Evolutionary conservation across 2,797 vertebrate genomes (phyloP), one percentile per base, ranked within the genome.

Genomic region (Acanthurus tractus): DNA sequence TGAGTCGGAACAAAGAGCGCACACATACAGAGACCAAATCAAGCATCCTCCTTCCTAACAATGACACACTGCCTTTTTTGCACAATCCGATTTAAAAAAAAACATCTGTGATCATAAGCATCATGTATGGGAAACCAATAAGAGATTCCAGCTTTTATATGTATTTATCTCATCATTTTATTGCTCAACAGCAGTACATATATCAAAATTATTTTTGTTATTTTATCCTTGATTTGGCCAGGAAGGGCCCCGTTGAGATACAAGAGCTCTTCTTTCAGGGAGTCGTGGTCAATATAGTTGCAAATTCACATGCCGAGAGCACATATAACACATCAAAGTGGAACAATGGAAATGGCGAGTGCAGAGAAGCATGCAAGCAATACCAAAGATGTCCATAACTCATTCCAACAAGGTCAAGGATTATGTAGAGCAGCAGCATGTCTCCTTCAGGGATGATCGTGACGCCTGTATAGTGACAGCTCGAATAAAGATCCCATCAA

Each of bases 1-100:
- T 34, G 29, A 34, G 29, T 34, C 7, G 29, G 29, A 34, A 34
- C 29, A 34, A 34, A 34, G 18, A 63, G 12, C 14, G 44, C 8
- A 15, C 18, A 49, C 29, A 34, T 34, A 6, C 29, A 34, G 29
- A 6, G 29, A 34, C 29, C 29, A 34, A 29, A 49, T 14, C 15
- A 6, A 45, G 10, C 57, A 46, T 68, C 70, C 42, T 42, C 40
- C 36, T 14, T n/a, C 22, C n/a, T 58, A 38, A 36, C 78, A 73
- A 77, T 13, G 54, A 77, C 71, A 34, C 13, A 66, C 57, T 34
- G 62, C 74, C 50, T 68, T 52, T 66, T 11, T 42, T 59, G 58
- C 23, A 63, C 25, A 46, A 14, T 6, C 14, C 34, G 29, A 1
- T 23, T 40, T 23, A 23, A 59, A 53, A 11, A 34, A 11, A 34